Evolutionary conservation across 1,140 invertebrate genomes (phyloP), one percentile per base, ranked within the genome.

Genomic region (Theocolax elegans): DNA sequence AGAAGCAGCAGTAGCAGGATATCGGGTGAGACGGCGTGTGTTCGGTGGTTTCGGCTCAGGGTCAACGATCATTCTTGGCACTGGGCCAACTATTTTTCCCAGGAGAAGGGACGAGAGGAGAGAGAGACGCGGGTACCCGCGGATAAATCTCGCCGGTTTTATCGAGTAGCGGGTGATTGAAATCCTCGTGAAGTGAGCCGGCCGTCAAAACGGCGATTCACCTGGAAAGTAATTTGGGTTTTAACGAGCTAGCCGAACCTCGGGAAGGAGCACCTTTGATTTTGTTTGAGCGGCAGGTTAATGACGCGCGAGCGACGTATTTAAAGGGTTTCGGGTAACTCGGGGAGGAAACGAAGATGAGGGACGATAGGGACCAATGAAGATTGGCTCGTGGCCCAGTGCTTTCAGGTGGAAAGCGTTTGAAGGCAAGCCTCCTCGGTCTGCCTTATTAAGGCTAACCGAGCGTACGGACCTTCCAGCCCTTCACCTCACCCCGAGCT

Each of bases 371-470:
- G 31, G 31, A 64, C 31, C 29, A 40, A 53, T 53, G 62, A 70
- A 38, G 54, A 67, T 76, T 75, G 75, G 73, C 72, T 72, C 58
- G 59, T 60, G 60, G 77, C 73, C 73, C 73, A 73, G 72, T 76
- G 72, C 71, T 74, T 72, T 74, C 67, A 62, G 66, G 71, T 74
- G 73, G 68, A 75, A 77, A 67, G 31, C 44, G 58, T 53, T 74
- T 67, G 72, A 74, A 75, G 69, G 27, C 62, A 17, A 25, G 35
- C 56, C 31, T 15, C 17, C 23, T 38, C 23, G 13, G 15, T 10
- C 35, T 53, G 69, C 65, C 74, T 75, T 77, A 79, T 79, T 79
- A 77, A 65, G 72, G 74, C 66, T 71, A 77, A 63, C 70, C 49
- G 62, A 77, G 77, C 76, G 75, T 51, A 25, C 29, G 29, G 66